These are phyloP conservation scores for Drosophila stalkeri DNA, from an alignment of 2,888 invertebrate species.

Conservation along the genomic window DNA sequence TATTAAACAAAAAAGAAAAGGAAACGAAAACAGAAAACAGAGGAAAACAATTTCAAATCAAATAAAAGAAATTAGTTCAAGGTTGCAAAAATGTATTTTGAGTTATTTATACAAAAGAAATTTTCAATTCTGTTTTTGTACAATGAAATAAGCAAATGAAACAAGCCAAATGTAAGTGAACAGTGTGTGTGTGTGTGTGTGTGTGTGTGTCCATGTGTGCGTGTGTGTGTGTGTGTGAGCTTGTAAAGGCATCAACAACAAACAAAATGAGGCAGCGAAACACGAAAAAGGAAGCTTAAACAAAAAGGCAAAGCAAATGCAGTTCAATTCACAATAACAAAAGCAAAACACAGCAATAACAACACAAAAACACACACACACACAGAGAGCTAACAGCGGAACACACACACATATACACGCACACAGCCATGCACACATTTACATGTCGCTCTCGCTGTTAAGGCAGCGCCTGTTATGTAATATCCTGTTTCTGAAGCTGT, in stretches of 20 bases:
- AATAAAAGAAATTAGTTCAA: slow-evolving; percentile 53
- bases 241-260: slow-evolving; percentile 30
- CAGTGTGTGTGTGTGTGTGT: slow-evolving; percentile 4
- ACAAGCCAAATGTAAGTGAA: slow-evolving; percentile 47
- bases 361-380: slow-evolving; percentile 28
- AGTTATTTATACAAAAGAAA: slow-evolving; percentile 42
- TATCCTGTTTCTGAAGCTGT: slow-evolving; percentile 78
- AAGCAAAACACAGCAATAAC: slow-evolving; percentile 35
- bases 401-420: slow-evolving; percentile 6
- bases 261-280: slow-evolving; percentile 27
- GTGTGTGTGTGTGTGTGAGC: slow-evolving; percentile 26
- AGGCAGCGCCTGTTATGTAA: slow-evolving; percentile 78
- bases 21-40: slow-evolving; percentile 7
- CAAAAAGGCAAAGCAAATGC: slow-evolving; percentile 46
- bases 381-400: neutral
- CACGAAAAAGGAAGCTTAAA: slow-evolving; percentile 29
- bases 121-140: slow-evolving; percentile 41
- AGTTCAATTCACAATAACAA: slow-evolving; percentile 49
- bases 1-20: slow-evolving; percentile 1
- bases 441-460: slow-evolving; percentile 51
- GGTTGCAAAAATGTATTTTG: slow-evolving; percentile 62
- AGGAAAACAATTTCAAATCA: slow-evolving; percentile 13
- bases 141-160: slow-evolving; percentile 34
- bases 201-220: neutral
- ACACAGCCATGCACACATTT: slow-evolving; percentile 39